A percentile compares a stretch with the other conserved stretches of the same genome.
Evolutionary conservation across 2,113 vertebrate genomes (phyloP).

Genomic region (Macaca mulatta): DNA sequence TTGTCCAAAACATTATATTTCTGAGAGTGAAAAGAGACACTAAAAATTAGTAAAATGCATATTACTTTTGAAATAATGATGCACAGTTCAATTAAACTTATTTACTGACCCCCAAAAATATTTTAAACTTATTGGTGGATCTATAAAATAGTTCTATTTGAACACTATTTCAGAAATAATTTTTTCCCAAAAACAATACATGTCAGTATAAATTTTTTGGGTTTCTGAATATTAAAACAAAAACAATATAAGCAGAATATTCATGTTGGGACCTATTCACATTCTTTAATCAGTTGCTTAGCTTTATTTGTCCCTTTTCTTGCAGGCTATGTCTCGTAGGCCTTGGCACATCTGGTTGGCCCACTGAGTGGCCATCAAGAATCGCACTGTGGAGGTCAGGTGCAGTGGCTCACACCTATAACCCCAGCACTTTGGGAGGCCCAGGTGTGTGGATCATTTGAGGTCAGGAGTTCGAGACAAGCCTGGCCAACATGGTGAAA

Average conservation of each 20-base stretch:
- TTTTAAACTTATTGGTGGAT: background rate
- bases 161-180: background rate
- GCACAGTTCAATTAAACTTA: too few relatives aligned
- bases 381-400: background rate
- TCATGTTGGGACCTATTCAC: background rate
- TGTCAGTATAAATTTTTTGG: background rate
- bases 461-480: too few relatives aligned
- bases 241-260: background rate
- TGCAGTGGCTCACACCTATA: too few relatives aligned
- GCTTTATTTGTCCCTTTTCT: background rate
- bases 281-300: background rate
- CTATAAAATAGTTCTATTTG: background rate
- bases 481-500: too few relatives aligned
- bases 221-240: background rate
- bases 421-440: too few relatives aligned
- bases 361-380: background rate
- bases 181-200: background rate
- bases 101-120: background rate
- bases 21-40: background rate
- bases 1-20: background rate
- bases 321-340: background rate
- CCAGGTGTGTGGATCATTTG: too few relatives aligned
- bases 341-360: background rate
- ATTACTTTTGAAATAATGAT: background rate
- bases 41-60: background rate